Evolutionary conservation across 2,888 invertebrate species (phyloP).

Genomic region (Spilosoma lubricipeda): DNA sequence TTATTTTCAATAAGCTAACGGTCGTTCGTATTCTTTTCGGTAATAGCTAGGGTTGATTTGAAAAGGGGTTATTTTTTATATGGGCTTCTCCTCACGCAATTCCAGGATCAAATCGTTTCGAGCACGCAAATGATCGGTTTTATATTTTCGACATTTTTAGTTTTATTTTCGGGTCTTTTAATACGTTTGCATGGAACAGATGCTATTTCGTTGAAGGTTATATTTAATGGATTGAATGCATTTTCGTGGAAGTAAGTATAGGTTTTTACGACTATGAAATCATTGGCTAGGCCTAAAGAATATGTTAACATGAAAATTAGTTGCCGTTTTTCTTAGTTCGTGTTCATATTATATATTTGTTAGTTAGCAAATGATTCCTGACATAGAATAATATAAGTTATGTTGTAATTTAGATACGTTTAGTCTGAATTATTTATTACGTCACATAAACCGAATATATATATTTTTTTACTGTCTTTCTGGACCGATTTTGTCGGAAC

Average conservation of each 20-base stretch:
- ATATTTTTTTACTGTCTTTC: too few relatives aligned
- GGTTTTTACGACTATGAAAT: background rate
- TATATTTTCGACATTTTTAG: slow-evolving; percentile 43
- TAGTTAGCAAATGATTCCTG: too few relatives aligned
- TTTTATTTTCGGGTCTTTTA: slow-evolving; percentile 31
- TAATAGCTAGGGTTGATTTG: slow-evolving; percentile 70
- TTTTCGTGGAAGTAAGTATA: slow-evolving; percentile 2
- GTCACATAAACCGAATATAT: too few relatives aligned
- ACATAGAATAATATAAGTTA: too few relatives aligned
- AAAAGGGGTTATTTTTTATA: slow-evolving; percentile 71
- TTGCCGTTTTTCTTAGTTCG: background rate
- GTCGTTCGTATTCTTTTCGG: slow-evolving; percentile 80
- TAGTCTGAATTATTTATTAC: too few relatives aligned
- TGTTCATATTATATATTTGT: too few relatives aligned
- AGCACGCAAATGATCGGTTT: slow-evolving; percentile 72
- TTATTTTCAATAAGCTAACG: slow-evolving; percentile 80
- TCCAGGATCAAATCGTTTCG: slow-evolving; percentile 71
- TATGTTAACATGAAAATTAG: background rate
- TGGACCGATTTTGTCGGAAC: too few relatives aligned
- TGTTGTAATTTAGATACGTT: too few relatives aligned
- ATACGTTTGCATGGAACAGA: slow-evolving; percentile 25
- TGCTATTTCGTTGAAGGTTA: slow-evolving; percentile 17
- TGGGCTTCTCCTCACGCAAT: slow-evolving; percentile 76
- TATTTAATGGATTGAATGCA: slow-evolving; percentile 7
- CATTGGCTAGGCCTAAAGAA: background rate